Evolutionary conservation across 2,888 invertebrate genomes (phyloP), one percentile per base, ranked within the genome.

Genomic region (Venusia cambrica): DNA sequence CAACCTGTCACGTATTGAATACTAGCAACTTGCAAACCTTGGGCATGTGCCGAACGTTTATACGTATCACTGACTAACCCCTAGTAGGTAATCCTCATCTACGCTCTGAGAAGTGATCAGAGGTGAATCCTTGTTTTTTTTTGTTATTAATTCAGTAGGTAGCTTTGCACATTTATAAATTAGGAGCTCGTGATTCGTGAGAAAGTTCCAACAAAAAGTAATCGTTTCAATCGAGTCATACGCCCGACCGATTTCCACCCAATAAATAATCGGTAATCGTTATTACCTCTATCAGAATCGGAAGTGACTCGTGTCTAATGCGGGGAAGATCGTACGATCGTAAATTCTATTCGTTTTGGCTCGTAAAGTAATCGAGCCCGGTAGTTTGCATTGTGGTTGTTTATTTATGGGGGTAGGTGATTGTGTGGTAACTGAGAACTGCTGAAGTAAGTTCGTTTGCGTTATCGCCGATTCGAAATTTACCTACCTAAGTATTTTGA

Each of bases 301-400:
- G 25, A 26, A 30, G 22, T 40, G 35, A 40, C 35, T 40, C 40
- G 40, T 35, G 31, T 31, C 35, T 35, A 36, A 40, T 40, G 31
- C 40, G 35, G 31, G 22, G 9, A 40, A 27, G 22, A 31, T 70
- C 69, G 68, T 9, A 40, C 28, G 22, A 31, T 70, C 69, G 68
- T 74, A 73, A 74, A 74, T 74, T 56, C 53, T 45, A 46, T 54
- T 64, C 64, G 78, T 78, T 80, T 75, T 73, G 70, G 72, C 35
- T 79, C 74, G 68, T 80, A 78, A 80, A 77, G 67, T 56, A 65
- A 54, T 73, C 75, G 65, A 44, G 73, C 78, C 77, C 35, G 3
- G 21, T 19, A 31, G 21, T 40, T 40, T 31, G 39, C 27, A 36
- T 40, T 40, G 40, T 40, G 31, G 40, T 28, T 21, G 18, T 19